phyloP scores from a whole-genome alignment of 2,113 vertebrate genomes.

The Eretmochelys imbricata region DNA sequence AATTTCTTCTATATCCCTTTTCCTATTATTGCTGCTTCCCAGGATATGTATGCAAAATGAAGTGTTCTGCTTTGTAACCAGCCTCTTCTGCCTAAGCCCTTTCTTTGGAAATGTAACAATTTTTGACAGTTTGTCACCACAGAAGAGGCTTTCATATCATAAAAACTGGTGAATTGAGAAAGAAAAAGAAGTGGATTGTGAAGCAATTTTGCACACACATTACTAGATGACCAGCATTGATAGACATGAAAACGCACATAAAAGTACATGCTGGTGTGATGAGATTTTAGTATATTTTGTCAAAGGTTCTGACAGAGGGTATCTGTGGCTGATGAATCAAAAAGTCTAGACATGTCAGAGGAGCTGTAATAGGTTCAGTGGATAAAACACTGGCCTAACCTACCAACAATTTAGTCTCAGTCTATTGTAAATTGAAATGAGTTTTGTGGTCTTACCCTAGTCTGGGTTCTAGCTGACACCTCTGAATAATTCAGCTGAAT shows the following conservation, averaged over 20 bases:
- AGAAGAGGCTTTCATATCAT: background rate
- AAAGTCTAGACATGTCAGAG: background rate
- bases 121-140: background rate
- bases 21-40: background rate
- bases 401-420: background rate
- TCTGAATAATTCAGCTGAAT: conserved; percentile 16
- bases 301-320: rapidly evolving
- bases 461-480: background rate
- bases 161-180: background rate
- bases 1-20: background rate
- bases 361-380: background rate
- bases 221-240: background rate
- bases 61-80: background rate
- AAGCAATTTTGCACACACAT: background rate
- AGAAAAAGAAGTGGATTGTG: background rate
- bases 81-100: background rate
- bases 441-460: background rate
- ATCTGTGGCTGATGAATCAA: background rate
- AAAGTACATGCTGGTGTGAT: rapidly evolving
- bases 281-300: background rate
- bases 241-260: rapidly evolving
- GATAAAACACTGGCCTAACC: background rate
- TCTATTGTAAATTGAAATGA: background rate
- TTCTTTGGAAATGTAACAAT: background rate
- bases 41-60: background rate